Percentiles rank a stretch among this genome's conserved stretches.
Conservation (phyloP, 2,797 vertebrate species). For the Arctocebus calabarensis region DNA sequence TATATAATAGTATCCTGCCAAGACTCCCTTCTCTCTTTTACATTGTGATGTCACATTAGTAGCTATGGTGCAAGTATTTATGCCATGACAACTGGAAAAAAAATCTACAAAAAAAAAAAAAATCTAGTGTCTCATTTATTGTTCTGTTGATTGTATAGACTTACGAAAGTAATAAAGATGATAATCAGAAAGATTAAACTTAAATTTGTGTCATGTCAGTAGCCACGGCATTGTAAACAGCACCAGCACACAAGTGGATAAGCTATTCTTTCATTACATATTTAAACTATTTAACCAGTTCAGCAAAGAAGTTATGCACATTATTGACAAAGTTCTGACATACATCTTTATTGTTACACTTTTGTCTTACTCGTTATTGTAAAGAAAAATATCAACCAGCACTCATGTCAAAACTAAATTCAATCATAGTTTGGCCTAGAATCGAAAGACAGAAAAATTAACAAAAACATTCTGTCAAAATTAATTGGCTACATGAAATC, state of each 20-base stretch:
- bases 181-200: not conserved
- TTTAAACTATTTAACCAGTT: not conserved
- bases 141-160: not conserved
- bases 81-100: not conserved
- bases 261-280: not conserved
- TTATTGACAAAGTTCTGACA: slow-evolving; percentile 1
- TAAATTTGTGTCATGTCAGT: not conserved
- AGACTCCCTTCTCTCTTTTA: not conserved
- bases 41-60: not conserved
- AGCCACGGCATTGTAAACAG: not conserved
- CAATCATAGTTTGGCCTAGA: not conserved
- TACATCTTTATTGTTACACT: not conserved
- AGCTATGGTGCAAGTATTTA: not conserved
- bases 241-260: not conserved
- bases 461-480: not conserved
- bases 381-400: not conserved
- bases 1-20: not conserved
- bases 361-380: not conserved
- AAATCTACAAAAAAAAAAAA: not conserved
- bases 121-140: not conserved
- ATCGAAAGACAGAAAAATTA: not conserved
- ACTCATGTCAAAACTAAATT: not conserved
- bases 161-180: slow-evolving; percentile 7
- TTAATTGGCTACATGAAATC: not conserved
- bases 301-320: not conserved